Base-by-base conservation (phyloP, 1,140 invertebrate species). In the Papilio helenus region DNA sequence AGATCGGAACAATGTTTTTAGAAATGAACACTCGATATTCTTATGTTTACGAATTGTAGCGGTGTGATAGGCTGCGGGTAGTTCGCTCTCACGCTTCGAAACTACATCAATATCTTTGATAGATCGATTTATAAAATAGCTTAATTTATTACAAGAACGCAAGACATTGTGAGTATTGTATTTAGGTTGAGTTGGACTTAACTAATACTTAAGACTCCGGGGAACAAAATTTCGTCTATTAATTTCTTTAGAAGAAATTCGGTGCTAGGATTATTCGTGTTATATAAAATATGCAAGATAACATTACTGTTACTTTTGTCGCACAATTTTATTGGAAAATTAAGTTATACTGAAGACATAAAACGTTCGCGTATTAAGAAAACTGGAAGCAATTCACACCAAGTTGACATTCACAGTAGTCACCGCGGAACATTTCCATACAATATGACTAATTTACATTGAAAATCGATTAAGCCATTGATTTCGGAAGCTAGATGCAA, bases 81-180 rank as follows among this genome's bases (percentile, higher is more conserved):
- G 90, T 89, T 86, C 86, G 89, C 86, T 92, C 89, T 93, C 91
- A 93, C 90, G 92, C 87, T 93, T 89, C 84, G 81, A 88, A 88
- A 89, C 84, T 85, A 85, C 81, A 86, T 84, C 87, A 89, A 88
- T 88, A 82, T 82, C 83, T 87, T 84, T 83, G 82, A 79, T 85
- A 79, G 86, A 86, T 84, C 82, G 85, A 82, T 83, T 86, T 81
- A 83, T 85, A 79, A 86, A 87, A 84, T 86, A 86, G 80, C 65
- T 82, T 80, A 46, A 55, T 74, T 79, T 23, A 79, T 61, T 73
- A 58, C 29, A 44, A 44, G 20, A 72, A 79, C 14, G 26, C 68
- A 72, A 51, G 61, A 20, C 18, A 51, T 51, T 18, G 2, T n/a
- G 49, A n/a, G 49, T 51, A 51, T 51, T 51, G 51, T 18, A 0